phyloP scores from a whole-genome alignment of 2,113 vertebrate species.

The Cheilinus undulatus region DNA sequence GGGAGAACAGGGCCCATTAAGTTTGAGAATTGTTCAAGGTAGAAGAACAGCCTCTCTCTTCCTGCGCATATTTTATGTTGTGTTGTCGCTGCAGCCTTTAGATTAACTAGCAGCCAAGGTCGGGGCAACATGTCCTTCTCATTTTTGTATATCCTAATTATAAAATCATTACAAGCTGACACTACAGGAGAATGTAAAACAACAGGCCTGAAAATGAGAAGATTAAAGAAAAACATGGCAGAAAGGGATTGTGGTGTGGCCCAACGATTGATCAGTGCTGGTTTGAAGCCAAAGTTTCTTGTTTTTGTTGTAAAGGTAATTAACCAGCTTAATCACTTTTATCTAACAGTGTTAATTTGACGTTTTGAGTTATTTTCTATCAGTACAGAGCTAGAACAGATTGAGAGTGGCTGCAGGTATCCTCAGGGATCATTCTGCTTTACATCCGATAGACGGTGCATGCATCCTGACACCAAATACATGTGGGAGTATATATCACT shows the following conservation, averaged over 20 bases:
- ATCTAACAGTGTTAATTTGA: conserved; percentile 2
- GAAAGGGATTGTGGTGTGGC: neutral
- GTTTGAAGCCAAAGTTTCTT: neutral
- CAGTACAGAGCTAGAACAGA: neutral
- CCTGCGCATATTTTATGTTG: no score
- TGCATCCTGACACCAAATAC: neutral
- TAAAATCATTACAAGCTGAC: neutral
- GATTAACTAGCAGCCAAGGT: neutral
- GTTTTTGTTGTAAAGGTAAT: conserved; percentile 8
- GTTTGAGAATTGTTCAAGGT: no score
- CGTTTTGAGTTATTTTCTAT: neutral
- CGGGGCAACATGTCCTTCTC: neutral
- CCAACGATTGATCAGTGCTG: neutral
- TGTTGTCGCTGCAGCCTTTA: neutral
- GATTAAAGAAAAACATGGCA: neutral
- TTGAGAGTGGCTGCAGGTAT: neutral
- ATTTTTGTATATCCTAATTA: neutral
- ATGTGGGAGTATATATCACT: neutral
- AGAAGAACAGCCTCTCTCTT: neutral
- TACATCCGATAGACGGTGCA: neutral
- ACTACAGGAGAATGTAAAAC: neutral
- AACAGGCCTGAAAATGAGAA: neutral
- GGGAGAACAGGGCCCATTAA: no score
- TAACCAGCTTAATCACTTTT: conserved; percentile 3
- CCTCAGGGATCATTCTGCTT: neutral